Evolutionary conservation across 2,888 invertebrate genomes (phyloP), one percentile per base, ranked within the genome.

Genomic region (Tillus elongatus): DNA sequence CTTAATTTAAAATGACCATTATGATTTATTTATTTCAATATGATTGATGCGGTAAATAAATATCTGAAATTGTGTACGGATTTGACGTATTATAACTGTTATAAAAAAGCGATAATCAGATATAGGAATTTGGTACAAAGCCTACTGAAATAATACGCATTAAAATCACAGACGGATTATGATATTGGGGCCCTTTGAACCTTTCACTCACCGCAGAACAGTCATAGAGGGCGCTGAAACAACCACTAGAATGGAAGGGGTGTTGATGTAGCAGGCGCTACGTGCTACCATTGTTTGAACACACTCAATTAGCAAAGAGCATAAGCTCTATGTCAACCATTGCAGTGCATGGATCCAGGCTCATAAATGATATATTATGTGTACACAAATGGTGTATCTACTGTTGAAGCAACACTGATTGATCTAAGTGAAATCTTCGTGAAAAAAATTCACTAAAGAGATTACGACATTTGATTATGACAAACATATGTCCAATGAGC

Each of bases 91-190:
- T 32, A 6, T 13, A 6, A 9, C 12, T 32, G 32, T 32, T 4
- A 6, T 50, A 54, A 55, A 38, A 57, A 57, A 51, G 56, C 54
- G 55, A 58, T 60, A 60, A 60, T 60, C 62, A 60, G 60, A 58
- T 60, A 56, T 46, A 40, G 34, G 36, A 44, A 42, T 43, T 53
- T 52, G 53, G 52, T 49, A 56, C 54, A 58, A 57, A 56, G 57
- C 55, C 36, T 54, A 54, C 55, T 56, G 60, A 60, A 63, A 63
- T 64, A 63, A 64, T 63, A 47, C 61, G 62, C 57, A 63, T 63
- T 63, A 63, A 60, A 63, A 63, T 63, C 63, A 60, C 58, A 57
- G 57, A 47, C 50, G 57, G 59, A 63, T 63, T 59, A 60, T 3
- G 26, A 49, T 53, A 45, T 50, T 50, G 50, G 49, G 54, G 54